phyloP scores from a whole-genome alignment of 2,888 invertebrate species.

The Napeogenes inachia region DNA sequence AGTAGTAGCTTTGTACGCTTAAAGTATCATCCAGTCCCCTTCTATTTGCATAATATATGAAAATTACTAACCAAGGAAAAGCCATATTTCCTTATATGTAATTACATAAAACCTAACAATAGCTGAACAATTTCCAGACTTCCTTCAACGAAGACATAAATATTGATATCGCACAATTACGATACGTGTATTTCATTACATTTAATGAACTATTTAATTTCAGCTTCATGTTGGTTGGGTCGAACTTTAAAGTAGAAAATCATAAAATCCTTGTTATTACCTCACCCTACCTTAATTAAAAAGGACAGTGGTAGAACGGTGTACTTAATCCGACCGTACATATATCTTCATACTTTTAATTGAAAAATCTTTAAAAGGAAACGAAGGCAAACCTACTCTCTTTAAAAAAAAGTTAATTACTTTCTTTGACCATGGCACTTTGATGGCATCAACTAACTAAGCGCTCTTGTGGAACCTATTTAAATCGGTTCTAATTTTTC shows the following conservation, averaged over 20 bases:
- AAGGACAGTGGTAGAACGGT: background rate
- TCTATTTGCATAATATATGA: conserved; percentile 24
- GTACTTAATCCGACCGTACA: background rate
- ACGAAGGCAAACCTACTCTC: conserved; percentile 17
- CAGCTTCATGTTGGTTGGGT: too few relatives aligned
- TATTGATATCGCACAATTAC: conserved; percentile 1
- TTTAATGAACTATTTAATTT: too few relatives aligned
- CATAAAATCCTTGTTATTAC: background rate
- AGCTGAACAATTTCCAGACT: background rate
- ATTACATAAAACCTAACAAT: conserved; percentile 18
- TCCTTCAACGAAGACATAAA: conserved; percentile 1
- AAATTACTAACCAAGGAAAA: conserved; percentile 23
- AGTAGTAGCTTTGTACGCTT: background rate
- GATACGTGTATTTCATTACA: background rate
- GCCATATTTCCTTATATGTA: conserved; percentile 13
- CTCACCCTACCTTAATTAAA: background rate
- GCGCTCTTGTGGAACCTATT: conserved; percentile 37
- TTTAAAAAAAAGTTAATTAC: conserved; percentile 23
- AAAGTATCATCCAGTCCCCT: conserved; percentile 15
- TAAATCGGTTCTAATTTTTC: conserved; percentile 50
- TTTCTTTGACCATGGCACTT: conserved; percentile 21
- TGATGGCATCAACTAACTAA: conserved; percentile 18
- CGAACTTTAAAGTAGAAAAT: background rate
- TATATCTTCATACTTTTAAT: conserved; percentile 10
- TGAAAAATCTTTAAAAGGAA: conserved; percentile 17